phyloP scores from a whole-genome alignment of 2,113 vertebrate genomes.

The Macroglossus sobrinus region DNA sequence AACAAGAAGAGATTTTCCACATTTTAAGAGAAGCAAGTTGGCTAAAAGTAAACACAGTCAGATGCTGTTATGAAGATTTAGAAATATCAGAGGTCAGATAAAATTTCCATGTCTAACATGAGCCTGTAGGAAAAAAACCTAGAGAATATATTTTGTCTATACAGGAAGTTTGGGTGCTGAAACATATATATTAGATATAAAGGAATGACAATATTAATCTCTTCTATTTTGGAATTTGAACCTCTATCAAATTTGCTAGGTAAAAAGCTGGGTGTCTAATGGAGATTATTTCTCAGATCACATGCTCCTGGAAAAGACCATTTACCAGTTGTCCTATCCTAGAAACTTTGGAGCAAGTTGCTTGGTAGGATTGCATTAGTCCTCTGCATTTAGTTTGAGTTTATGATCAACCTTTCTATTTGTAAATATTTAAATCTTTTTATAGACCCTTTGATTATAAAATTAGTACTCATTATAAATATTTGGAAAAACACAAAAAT shows the following conservation, averaged over 20 bases:
- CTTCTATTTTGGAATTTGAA: not conserved
- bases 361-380: not conserved
- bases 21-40: constrained; percentile 31
- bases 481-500: too few relatives aligned
- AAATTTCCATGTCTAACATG: not conserved
- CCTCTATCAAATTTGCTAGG: not conserved
- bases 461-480: too few relatives aligned
- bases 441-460: too few relatives aligned
- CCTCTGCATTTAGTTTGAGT: not conserved
- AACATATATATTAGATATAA: constrained; percentile 17
- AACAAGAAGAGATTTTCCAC: constrained; percentile 31
- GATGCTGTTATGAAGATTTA: constrained; percentile 29
- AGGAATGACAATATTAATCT: not conserved
- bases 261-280: constrained; percentile 9
- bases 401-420: not conserved
- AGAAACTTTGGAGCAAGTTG: constrained; percentile 6
- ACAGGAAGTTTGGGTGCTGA: not conserved
- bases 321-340: not conserved
- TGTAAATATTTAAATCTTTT: too few relatives aligned
- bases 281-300: not conserved
- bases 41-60: constrained; percentile 47
- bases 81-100: constrained; percentile 42
- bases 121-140: constrained; percentile 31
- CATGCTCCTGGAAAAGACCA: constrained; percentile 7
- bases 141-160: not conserved